phyloP scores from a whole-genome alignment of 1,140 invertebrate species.

The Zaprionus taronus region DNA sequence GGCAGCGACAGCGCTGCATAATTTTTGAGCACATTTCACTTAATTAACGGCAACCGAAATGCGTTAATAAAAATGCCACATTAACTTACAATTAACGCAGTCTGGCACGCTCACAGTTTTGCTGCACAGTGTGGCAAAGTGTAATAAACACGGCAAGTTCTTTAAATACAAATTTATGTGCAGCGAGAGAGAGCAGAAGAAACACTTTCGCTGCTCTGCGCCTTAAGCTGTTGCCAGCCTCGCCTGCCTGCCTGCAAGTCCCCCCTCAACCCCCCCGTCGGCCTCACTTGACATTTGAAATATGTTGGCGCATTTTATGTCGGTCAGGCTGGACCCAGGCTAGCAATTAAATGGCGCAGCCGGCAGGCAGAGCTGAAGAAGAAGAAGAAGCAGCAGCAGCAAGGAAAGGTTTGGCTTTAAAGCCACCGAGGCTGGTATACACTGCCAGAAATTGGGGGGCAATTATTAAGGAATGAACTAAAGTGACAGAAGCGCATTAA shows the following conservation, averaged over 20 bases:
- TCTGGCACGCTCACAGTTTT: constrained; percentile 36
- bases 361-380: constrained; percentile 14
- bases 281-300: constrained; percentile 67
- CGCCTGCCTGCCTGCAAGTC: not conserved
- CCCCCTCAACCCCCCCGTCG: constrained; percentile 14
- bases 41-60: constrained; percentile 67
- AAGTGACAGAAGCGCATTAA: not conserved
- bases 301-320: constrained; percentile 66
- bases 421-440: not conserved
- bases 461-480: not conserved
- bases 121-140: constrained; percentile 39
- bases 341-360: constrained; percentile 54
- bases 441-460: not conserved
- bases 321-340: constrained; percentile 37
- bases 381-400: not conserved
- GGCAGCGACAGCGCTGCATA: constrained; percentile 44
- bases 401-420: not conserved
- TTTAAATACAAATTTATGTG: constrained; percentile 81
- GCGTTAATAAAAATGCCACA: constrained; percentile 75
- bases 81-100: constrained; percentile 74
- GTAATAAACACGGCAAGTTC: constrained; percentile 63
- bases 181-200: constrained; percentile 14
- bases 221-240: constrained; percentile 38
- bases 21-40: constrained; percentile 75
- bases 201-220: constrained; percentile 61